These are phyloP conservation scores for Caenorhabditis imperialis DNA, from an alignment of 2,888 invertebrate genomes.

Conservation along the genomic window DNA sequence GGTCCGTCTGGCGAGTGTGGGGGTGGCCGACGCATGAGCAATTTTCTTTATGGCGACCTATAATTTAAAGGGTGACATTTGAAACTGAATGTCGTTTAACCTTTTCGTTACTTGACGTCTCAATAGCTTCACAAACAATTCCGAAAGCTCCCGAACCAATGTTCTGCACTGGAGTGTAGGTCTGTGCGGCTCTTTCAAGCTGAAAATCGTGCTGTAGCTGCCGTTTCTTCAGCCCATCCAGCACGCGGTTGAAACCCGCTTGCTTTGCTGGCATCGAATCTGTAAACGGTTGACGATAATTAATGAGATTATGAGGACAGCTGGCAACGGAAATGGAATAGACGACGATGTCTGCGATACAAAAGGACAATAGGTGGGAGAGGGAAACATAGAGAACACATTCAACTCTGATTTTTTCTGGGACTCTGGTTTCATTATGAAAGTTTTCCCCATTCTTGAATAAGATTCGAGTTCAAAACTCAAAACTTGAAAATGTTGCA, in stretches of 20 bases:
- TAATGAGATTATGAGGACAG: constrained; percentile 36
- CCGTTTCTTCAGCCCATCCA: constrained; percentile 72
- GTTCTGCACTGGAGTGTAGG: constrained; percentile 69
- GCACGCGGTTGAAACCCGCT: constrained; percentile 73
- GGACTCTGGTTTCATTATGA: no score
- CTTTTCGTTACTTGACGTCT: constrained; percentile 58
- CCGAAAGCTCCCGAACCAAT: constrained; percentile 76
- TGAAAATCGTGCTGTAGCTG: constrained; percentile 74
- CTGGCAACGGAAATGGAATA: constrained; percentile 15
- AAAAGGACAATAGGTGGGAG: constrained; percentile 12
- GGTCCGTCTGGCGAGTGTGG: constrained; percentile 73
- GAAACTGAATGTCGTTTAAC: constrained; percentile 31
- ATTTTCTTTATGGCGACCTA: constrained; percentile 76
- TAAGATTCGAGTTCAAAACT: no score
- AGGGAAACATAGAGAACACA: constrained; percentile 3
- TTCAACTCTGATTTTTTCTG: no score
- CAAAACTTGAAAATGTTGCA: constrained; percentile 7
- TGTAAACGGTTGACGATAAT: constrained; percentile 12
- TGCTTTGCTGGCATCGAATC: constrained; percentile 55
- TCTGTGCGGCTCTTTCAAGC: constrained; percentile 65
- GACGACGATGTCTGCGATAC: constrained; percentile 16
- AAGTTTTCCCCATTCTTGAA: no score
- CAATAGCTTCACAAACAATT: constrained; percentile 74
- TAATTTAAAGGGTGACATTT: constrained; percentile 4
- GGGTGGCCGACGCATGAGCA: constrained; percentile 76